phyloP scores from a whole-genome alignment of 2,888 invertebrate genomes.

The Thecocarcelia acutangulata region DNA sequence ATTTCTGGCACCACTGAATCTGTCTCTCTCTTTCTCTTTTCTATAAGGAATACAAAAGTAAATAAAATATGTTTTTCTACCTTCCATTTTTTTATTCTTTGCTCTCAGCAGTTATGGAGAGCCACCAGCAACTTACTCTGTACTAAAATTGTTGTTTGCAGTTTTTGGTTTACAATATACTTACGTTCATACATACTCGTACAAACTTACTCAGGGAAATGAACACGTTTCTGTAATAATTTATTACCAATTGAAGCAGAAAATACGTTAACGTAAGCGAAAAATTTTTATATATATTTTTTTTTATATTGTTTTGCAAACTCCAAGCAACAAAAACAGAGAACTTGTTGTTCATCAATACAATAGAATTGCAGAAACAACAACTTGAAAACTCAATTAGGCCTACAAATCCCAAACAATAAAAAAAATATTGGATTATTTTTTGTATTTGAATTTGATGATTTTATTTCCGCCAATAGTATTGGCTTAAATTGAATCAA shows the following conservation, averaged over 20 bases:
- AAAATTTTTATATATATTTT: constrained; percentile 24
- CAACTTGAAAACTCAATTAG: constrained; percentile 70
- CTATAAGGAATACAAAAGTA: not conserved
- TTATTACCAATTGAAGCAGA: constrained; percentile 68
- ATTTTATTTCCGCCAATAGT: not conserved
- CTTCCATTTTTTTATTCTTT: not conserved
- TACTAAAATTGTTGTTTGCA: constrained; percentile 18
- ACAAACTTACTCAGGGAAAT: constrained; percentile 14
- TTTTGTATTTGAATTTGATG: not conserved
- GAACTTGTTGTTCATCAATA: constrained; percentile 24
- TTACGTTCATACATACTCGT: not conserved
- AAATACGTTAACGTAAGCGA: constrained; percentile 67
- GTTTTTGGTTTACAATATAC: constrained; percentile 1
- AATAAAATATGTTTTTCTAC: not conserved
- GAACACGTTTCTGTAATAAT: constrained; percentile 63
- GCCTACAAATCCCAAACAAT: constrained; percentile 57
- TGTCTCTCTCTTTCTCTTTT: too few relatives aligned
- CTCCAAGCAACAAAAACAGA: not conserved
- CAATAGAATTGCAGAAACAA: constrained; percentile 31
- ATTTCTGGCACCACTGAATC: too few relatives aligned
- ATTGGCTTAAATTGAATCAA: not conserved
- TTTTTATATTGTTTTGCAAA: not conserved
- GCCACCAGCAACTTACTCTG: not conserved
- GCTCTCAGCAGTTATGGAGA: not conserved
- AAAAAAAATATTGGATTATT: constrained; percentile 43